Percentiles rank a stretch among this genome's conserved stretches.
These are phyloP conservation scores for Haliclona indistincta DNA, from an alignment of 37 sponge, comb jelly and placozoan species.

Conservation along the genomic window DNA sequence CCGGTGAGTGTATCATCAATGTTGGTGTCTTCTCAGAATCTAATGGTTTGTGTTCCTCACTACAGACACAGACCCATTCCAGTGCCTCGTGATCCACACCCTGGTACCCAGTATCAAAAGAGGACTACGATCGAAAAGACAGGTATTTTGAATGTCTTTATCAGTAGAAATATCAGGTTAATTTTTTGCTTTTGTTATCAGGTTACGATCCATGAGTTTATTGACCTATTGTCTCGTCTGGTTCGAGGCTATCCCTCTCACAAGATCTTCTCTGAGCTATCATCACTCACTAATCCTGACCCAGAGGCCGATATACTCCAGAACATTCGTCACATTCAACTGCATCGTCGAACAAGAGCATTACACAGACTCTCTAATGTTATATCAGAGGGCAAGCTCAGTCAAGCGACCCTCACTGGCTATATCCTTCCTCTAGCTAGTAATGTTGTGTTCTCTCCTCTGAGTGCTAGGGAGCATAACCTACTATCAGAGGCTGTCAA, in stretches of 20 bases:
- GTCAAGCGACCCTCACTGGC: conserved; percentile 28
- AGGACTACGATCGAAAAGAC: conserved; percentile 53
- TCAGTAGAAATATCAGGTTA: not conserved
- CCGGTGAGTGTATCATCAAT: too few relatives aligned
- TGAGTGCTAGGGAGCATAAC: conserved; percentile 63
- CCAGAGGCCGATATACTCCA: conserved; percentile 89
- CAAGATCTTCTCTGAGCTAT: conserved; percentile 68
- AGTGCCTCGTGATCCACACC: conserved; percentile 30
- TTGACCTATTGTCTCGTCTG: conserved; percentile 64
- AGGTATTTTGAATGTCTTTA: conserved; percentile 31
- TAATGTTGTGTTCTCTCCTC: conserved; percentile 52
- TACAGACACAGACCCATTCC: conserved; percentile 36
- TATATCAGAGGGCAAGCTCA: conserved; percentile 25
- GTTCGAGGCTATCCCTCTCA: conserved; percentile 51
- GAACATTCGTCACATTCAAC: conserved; percentile 88
- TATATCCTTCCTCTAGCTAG: conserved; percentile 74
- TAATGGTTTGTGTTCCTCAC: not conserved
- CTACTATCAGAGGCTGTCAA: conserved; percentile 71
- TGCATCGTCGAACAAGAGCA: conserved; percentile 74
- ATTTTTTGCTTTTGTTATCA: not conserved
- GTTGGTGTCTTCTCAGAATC: too few relatives aligned
- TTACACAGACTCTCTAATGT: conserved; percentile 43
- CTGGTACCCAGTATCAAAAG: conserved; percentile 29
- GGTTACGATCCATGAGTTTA: conserved; percentile 58
- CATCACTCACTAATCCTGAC: conserved; percentile 45